Percentiles rank a stretch among this genome's conserved stretches.
phyloP scores from a whole-genome alignment of 2,797 vertebrate species.

The Allobates femoralis region DNA sequence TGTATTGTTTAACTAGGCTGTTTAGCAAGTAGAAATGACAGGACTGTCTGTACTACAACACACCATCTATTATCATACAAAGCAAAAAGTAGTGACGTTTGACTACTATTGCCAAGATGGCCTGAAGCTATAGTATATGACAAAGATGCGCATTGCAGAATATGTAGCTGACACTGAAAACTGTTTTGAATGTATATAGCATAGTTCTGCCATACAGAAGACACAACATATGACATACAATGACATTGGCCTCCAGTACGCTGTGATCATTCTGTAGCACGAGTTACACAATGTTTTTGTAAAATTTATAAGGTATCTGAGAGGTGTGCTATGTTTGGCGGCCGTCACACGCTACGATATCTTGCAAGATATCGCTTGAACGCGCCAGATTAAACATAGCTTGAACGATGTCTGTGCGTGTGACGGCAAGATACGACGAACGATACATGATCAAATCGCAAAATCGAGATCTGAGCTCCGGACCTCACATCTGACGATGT shows the following conservation, averaged over 20 bases:
- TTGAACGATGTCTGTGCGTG: too few species aligned
- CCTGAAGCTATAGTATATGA: background rate
- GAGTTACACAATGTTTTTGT: background rate
- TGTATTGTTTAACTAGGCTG: conserved; percentile 33
- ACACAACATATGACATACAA: background rate
- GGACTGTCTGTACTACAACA: conserved; percentile 25
- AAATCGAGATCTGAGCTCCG: too few species aligned
- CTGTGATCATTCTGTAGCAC: background rate
- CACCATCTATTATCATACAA: conserved; percentile 27
- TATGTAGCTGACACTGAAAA: background rate
- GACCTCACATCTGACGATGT: too few species aligned
- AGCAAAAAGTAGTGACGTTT: conserved; percentile 6
- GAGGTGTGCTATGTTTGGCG: too few species aligned
- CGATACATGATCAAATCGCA: too few species aligned
- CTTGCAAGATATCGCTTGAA: too few species aligned
- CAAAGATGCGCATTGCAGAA: background rate
- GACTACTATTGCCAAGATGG: conserved; percentile 21
- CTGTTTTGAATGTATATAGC: background rate
- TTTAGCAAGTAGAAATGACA: conserved; percentile 22
- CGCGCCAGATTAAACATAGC: too few species aligned
- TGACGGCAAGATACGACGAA: too few species aligned
- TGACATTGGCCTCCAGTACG: background rate
- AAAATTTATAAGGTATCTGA: background rate
- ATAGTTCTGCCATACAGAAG: background rate
- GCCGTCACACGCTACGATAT: too few species aligned